Conservation (phyloP, 1,140 invertebrate genomes). For the Drosophila orosa region DNA sequence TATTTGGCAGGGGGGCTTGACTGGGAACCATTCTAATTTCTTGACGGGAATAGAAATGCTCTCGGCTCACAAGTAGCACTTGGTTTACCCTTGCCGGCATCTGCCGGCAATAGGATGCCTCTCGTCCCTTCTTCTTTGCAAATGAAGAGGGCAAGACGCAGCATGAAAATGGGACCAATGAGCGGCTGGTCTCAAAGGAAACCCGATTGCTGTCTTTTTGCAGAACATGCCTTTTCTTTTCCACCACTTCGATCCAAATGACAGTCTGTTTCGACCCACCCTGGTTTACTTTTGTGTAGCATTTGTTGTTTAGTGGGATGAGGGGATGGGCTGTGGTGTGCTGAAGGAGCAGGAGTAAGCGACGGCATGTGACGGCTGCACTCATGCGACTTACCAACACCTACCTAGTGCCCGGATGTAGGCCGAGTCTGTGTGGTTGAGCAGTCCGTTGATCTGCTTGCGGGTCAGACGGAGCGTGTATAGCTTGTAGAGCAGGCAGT, state of each 20-base stretch:
- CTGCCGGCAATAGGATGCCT: constrained; percentile 1
- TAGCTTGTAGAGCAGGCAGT: constrained; percentile 96
- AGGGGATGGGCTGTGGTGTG: constrained; percentile 12
- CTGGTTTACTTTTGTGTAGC: constrained; percentile 7
- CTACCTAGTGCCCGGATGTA: constrained; percentile 98
- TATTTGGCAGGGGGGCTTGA: neutral
- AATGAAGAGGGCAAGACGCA: constrained; percentile 1
- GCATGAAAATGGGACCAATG: too few species aligned
- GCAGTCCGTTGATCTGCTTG: constrained; percentile 98
- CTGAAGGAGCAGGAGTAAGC: constrained; percentile 72
- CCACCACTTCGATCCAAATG: constrained; percentile 4
- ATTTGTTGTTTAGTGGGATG: neutral
- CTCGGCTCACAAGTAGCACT: neutral
- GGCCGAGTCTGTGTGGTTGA: constrained; percentile 98
- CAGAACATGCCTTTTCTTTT: neutral
- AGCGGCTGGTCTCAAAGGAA: constrained; percentile 5
- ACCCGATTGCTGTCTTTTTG: constrained; percentile 12
- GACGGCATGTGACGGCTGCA: constrained; percentile 72
- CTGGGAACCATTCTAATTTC: neutral
- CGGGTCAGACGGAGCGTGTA: constrained; percentile 98
- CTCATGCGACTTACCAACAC: constrained; percentile 97
- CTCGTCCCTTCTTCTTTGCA: neutral
- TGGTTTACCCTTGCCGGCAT: constrained; percentile 10
- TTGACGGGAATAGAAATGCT: neutral
- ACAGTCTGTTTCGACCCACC: constrained; percentile 18